A percentile compares a stretch with the other conserved stretches of the same genome.
Evolutionary conservation across 2,113 vertebrate species (phyloP).

Genomic region (Gasterosteus nipponicus): DNA sequence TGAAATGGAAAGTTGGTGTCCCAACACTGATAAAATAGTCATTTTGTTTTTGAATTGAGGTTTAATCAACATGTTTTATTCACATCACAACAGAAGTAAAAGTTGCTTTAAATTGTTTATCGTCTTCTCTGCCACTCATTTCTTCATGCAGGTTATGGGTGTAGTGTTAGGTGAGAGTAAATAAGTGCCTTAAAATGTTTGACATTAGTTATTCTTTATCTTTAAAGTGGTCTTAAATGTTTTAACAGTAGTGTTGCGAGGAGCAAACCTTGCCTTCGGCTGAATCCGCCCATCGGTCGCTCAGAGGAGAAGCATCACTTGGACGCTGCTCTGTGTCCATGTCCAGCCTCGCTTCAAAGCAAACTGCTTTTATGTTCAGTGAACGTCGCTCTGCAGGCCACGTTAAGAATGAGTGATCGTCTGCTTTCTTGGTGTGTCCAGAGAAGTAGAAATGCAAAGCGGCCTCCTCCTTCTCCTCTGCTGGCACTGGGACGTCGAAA

Average conservation of each 20-base stretch:
- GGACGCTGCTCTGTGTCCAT: slow-evolving; percentile 41
- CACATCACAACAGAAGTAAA: slow-evolving; percentile 43
- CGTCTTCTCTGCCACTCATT: slow-evolving; percentile 17
- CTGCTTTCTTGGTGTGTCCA: slow-evolving; percentile 20
- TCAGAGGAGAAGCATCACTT: slow-evolving; percentile 47
- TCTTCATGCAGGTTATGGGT: not conserved
- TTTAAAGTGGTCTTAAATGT: not conserved
- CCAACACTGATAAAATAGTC: not conserved
- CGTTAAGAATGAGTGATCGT: slow-evolving; percentile 48
- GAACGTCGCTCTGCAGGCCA: slow-evolving; percentile 30
- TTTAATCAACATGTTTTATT: not conserved
- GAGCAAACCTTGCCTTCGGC: slow-evolving; percentile 49
- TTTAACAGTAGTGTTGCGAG: slow-evolving; percentile 20
- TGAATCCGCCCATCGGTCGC: slow-evolving; percentile 28
- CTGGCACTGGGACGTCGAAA: slow-evolving; percentile 19
- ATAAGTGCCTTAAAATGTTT: too few relatives aligned
- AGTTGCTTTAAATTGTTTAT: not conserved
- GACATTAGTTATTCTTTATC: too few relatives aligned
- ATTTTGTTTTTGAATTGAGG: not conserved
- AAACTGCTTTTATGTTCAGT: slow-evolving; percentile 49
- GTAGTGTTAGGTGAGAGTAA: too few relatives aligned
- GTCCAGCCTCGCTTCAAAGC: slow-evolving; percentile 45
- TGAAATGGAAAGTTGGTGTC: not conserved
- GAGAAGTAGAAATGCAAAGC: slow-evolving; percentile 18
- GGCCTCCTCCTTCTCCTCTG: not conserved